Evolutionary conservation across 2,113 vertebrate species (phyloP), one percentile per base, ranked within the genome.

Genomic region (Sinosuthora webbiana): DNA sequence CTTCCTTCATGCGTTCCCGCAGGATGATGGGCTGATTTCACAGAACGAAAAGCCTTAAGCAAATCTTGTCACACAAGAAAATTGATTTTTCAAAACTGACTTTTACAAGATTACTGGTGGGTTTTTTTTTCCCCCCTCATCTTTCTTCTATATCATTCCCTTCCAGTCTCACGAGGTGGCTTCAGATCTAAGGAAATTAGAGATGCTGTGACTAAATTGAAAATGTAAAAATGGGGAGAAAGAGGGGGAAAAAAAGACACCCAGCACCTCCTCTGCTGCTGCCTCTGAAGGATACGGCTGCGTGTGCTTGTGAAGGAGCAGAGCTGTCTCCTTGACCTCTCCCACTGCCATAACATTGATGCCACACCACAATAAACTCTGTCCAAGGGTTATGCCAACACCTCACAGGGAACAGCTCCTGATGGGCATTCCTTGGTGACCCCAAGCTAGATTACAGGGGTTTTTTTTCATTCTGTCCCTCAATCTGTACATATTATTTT

Each of bases 11-110:
- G 91, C 18, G 2, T 64, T 92, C 94, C 96, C 31, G 16, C 89
- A 94, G 95, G 96, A 94, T 90, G 96, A 94, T 93, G 92, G 94
- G 89, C 93, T 96, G 94, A 96, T 97, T 97, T 97, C 95, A 95
- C 90, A 96, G 92, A 94, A 91, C 64, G 60, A 95, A 95, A 92
- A 92, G 89, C 95, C 93, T 92, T 95, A 91, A 96, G 93, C 96
- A 97, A 95, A 95, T 97, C 93, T 94, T 95, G 83, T 96, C 97
- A 88, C 97, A 94, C 79, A 90, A 96, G 75, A 75, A 94, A 97
- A 95, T 93, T 91, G 97, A 97, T 97, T 97, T 97, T 96, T 96
- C 93, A 96, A 97, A 97, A 89, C 93, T 95, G 96, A 95, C 92
- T 94, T 95, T 94, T 97, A 97, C 93, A 79, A 95, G 96, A 95